Percentiles rank a stretch among this genome's conserved stretches.
These are phyloP conservation scores for Drosophila murphyi DNA, from an alignment of 1,140 invertebrate genomes.

Conservation along the genomic window DNA sequence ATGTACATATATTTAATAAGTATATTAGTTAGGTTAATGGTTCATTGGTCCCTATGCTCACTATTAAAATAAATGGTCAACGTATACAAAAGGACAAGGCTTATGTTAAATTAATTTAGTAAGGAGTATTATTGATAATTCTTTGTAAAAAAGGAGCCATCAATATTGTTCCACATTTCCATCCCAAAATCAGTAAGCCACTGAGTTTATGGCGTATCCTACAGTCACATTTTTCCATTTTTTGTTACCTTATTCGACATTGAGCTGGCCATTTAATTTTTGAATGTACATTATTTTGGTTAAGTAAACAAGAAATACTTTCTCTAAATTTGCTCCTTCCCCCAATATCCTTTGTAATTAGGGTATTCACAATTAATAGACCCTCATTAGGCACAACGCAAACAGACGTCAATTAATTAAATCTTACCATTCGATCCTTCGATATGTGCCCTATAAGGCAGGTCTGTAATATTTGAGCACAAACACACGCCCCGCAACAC, in stretches of 20 bases:
- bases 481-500: slow-evolving; percentile 26
- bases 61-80: too few relatives aligned
- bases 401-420: slow-evolving; percentile 63
- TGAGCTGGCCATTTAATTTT: slow-evolving; percentile 1
- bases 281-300: background rate
- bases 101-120: too few relatives aligned
- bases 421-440: slow-evolving; percentile 35
- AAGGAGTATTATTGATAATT: too few relatives aligned
- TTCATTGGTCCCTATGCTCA: too few relatives aligned
- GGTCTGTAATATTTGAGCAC: background rate
- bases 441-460: slow-evolving; percentile 12
- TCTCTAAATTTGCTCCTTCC: background rate
- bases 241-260: background rate
- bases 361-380: slow-evolving; percentile 49
- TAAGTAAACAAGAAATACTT: background rate
- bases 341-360: slow-evolving; percentile 32
- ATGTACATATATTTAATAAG: too few relatives aligned
- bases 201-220: too few relatives aligned
- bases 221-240: background rate
- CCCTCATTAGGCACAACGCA: slow-evolving; percentile 51
- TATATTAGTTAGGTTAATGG: too few relatives aligned
- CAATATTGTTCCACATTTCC: too few relatives aligned
- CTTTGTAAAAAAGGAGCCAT: too few relatives aligned
- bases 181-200: too few relatives aligned
- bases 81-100: too few relatives aligned